Evolutionary conservation across 1,140 invertebrate species (phyloP).

Genomic region (Nixonia krombeini): DNA sequence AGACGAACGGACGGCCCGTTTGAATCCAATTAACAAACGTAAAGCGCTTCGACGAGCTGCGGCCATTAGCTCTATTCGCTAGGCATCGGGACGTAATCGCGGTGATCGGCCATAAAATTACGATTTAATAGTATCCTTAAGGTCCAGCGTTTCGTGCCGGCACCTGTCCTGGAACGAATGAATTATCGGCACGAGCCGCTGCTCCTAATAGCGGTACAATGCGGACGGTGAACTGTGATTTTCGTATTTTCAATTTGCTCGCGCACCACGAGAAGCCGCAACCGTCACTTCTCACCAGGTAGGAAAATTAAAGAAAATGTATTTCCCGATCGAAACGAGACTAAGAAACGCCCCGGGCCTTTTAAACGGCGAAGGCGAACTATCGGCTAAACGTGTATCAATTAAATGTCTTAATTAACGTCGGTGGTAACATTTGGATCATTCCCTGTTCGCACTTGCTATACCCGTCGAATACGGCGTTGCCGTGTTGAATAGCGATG

Average conservation of each 20-base stretch:
- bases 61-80: conserved; percentile 36
- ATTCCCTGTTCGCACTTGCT: too few relatives aligned
- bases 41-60: conserved; percentile 33
- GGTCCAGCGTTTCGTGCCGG: conserved; percentile 29
- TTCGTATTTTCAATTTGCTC: conserved; percentile 45
- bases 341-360: too few relatives aligned
- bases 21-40: conserved; percentile 48
- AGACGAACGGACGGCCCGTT: conserved; percentile 27
- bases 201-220: conserved; percentile 33
- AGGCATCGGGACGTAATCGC: conserved; percentile 37
- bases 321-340: too few relatives aligned
- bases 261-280: conserved; percentile 8
- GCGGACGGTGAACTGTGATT: conserved; percentile 40
- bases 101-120: conserved; percentile 53
- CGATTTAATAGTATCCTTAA: conserved; percentile 52
- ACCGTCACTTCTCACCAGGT: too few relatives aligned
- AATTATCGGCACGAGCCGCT: conserved; percentile 49
- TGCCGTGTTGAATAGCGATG: too few relatives aligned
- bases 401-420: too few relatives aligned
- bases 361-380: too few relatives aligned
- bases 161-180: conserved; percentile 53
- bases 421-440: too few relatives aligned
- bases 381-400: too few relatives aligned
- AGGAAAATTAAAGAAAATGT: too few relatives aligned
- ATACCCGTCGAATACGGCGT: too few relatives aligned